These are phyloP conservation scores for Vulpes lagopus DNA, from an alignment of 2,113 vertebrate genomes.

Conservation along the genomic window DNA sequence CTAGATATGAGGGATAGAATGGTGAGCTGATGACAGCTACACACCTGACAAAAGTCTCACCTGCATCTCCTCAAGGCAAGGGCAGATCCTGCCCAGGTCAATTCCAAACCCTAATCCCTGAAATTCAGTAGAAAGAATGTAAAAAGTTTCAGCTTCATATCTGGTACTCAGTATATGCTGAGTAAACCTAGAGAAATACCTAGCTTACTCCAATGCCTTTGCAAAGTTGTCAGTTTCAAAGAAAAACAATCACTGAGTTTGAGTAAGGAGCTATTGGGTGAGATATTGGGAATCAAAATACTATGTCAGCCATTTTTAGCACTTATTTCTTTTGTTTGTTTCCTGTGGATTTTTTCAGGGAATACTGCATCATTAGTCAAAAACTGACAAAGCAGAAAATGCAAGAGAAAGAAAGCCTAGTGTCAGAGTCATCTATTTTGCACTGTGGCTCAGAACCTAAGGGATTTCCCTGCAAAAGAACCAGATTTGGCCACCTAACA, in stretches of 20 bases:
- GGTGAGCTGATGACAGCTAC: background rate
- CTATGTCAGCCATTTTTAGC: slow-evolving; percentile 21
- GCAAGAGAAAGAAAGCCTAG: background rate
- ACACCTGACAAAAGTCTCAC: background rate
- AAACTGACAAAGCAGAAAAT: slow-evolving; percentile 17
- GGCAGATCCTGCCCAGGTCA: background rate
- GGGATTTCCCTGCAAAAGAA: background rate
- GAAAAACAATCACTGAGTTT: background rate
- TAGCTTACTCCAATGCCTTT: background rate
- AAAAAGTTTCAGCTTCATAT: slow-evolving; percentile 11
- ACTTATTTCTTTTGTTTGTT: background rate
- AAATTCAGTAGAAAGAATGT: background rate
- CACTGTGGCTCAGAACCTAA: background rate
- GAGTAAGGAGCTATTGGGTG: background rate
- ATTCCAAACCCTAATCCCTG: slow-evolving; percentile 8
- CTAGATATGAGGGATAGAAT: background rate
- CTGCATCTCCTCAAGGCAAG: background rate
- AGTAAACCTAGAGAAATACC: background rate
- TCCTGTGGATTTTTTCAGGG: background rate
- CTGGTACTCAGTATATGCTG: background rate
- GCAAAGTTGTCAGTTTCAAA: slow-evolving; percentile 43
- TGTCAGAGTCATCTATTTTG: background rate
- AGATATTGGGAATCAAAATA: background rate
- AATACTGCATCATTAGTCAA: background rate
- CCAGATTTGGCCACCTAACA: background rate